Evolutionary conservation across 1,140 invertebrate genomes (phyloP).

Genomic region (Drosophila tropicalis): DNA sequence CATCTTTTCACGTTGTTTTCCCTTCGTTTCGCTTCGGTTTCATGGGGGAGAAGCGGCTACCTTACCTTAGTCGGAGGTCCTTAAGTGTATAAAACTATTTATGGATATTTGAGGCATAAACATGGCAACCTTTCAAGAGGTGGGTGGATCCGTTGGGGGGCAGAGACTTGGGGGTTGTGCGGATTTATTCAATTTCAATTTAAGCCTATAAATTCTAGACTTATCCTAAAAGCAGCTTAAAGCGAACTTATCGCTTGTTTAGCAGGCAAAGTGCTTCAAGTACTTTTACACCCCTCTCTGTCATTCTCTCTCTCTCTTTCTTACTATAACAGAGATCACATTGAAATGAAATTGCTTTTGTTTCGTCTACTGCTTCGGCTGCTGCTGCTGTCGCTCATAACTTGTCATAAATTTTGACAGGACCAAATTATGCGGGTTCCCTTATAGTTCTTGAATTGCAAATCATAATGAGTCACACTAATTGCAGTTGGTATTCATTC

Average conservation of each 20-base stretch:
- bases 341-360: conserved; percentile 63
- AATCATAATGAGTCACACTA: conserved; percentile 76
- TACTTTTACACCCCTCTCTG: conserved; percentile 38
- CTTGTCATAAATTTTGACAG: conserved; percentile 80
- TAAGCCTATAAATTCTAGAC: conserved; percentile 38
- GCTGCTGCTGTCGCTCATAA: conserved; percentile 71
- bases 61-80: conserved; percentile 37
- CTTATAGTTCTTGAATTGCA: conserved; percentile 76
- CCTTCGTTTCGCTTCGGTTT: conserved; percentile 63
- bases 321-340: conserved; percentile 31
- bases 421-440: conserved; percentile 64
- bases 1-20: conserved; percentile 12
- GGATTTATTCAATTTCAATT: conserved; percentile 20
- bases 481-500: conserved; percentile 64
- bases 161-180: not conserved
- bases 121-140: conserved; percentile 59
- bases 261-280: conserved; percentile 40
- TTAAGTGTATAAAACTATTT: conserved; percentile 76
- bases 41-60: conserved; percentile 28
- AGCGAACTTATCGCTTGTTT: conserved; percentile 68
- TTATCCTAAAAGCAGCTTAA: conserved; percentile 66
- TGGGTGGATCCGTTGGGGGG: conserved; percentile 24
- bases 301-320: conserved; percentile 21
- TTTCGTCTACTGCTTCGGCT: conserved; percentile 70
- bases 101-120: conserved; percentile 79